These are phyloP conservation scores for Achroia grisella DNA, from an alignment of 1,140 invertebrate genomes.

Conservation along the genomic window DNA sequence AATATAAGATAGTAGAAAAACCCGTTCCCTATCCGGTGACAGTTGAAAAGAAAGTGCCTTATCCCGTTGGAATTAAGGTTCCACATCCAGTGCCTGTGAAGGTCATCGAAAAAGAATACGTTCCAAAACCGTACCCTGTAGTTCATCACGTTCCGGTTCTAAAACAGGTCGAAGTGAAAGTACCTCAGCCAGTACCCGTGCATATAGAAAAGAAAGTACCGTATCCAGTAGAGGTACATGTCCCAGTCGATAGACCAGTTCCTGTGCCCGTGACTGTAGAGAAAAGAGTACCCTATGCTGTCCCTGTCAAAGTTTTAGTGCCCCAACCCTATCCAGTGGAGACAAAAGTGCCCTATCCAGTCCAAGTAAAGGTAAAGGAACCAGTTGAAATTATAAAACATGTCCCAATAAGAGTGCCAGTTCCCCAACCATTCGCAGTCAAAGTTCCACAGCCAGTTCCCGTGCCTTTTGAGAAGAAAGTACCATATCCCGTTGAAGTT, in stretches of 20 bases:
- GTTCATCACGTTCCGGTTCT: slow-evolving; percentile 69
- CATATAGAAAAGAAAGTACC: slow-evolving; percentile 75
- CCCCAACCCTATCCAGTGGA: slow-evolving; percentile 76
- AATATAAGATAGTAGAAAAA: slow-evolving; percentile 78
- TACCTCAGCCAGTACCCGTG: slow-evolving; percentile 65
- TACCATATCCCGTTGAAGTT: slow-evolving; percentile 72
- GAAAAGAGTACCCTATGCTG: slow-evolving; percentile 71
- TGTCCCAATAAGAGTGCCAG: slow-evolving; percentile 70
- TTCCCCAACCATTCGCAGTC: slow-evolving; percentile 67
- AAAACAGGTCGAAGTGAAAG: slow-evolving; percentile 70
- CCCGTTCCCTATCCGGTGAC: slow-evolving; percentile 76
- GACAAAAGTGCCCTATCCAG: slow-evolving; percentile 74
- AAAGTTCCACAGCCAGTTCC: slow-evolving; percentile 68
- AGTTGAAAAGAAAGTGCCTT: slow-evolving; percentile 79
- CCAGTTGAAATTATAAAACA: slow-evolving; percentile 74
- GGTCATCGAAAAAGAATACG: slow-evolving; percentile 68
- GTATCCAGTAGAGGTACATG: slow-evolving; percentile 63
- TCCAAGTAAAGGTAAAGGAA: slow-evolving; percentile 72
- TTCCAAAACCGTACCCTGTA: slow-evolving; percentile 76
- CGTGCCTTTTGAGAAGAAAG: slow-evolving; percentile 72
- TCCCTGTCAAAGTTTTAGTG: slow-evolving; percentile 63
- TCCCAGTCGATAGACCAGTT: slow-evolving; percentile 71
- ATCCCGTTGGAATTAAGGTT: slow-evolving; percentile 76
- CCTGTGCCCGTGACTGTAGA: slow-evolving; percentile 68
- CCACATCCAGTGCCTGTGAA: slow-evolving; percentile 71